Base-by-base conservation (phyloP, 1,140 invertebrate species). In the silkworm (Bombyx mori) region DNA sequence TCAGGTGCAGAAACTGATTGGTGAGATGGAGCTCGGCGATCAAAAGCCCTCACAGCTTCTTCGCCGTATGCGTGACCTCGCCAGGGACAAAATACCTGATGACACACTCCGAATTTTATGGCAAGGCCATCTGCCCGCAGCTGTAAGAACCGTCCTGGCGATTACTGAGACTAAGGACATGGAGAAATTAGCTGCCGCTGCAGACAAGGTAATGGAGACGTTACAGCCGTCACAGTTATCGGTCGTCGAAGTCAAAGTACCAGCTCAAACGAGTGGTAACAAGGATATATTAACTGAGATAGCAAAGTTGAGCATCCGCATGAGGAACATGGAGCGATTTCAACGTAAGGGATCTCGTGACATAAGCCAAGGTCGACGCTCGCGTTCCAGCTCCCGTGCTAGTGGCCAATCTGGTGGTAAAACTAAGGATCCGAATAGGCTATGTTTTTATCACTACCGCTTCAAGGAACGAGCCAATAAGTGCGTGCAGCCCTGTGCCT, bases 41-140 rank as follows among this genome's bases (percentile, higher is more conserved):
- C 63, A 65, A 50, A 65, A 63, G 42, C 52, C 52, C 6, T 61
- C 52, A 1, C 65, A 61, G 12, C 59, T 65, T 1, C 43, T 58
- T 1, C 50, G 60, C 7, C 5, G 51, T 44, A 61, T 61, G 54
- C 42, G 42, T 7, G 54, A 60, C 2, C 44, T 60, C 3, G 58
- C 53, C 10, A 26, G 48, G 8, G 44, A 52, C 2, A 60, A 56
- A 35, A n/a, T 58, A 10, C 2, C 43, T 1, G 44, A 58, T 10
- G 56, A 52, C 7, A 58, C 56, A 12, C 10, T 58, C 2, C 6
- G 9, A 8, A 22, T 58, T 5, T 6, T 58, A 26, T 58, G 57
- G 57, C 7, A n/a, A 42, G 52, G 52, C 7, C 52, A 54, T 8
- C 26, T 59, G 42, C 52, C 57, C 44, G 3, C 52, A 22, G 6